These are phyloP conservation scores for Globicephala melas DNA, from an alignment of 2,113 vertebrate species.

Conservation along the genomic window DNA sequence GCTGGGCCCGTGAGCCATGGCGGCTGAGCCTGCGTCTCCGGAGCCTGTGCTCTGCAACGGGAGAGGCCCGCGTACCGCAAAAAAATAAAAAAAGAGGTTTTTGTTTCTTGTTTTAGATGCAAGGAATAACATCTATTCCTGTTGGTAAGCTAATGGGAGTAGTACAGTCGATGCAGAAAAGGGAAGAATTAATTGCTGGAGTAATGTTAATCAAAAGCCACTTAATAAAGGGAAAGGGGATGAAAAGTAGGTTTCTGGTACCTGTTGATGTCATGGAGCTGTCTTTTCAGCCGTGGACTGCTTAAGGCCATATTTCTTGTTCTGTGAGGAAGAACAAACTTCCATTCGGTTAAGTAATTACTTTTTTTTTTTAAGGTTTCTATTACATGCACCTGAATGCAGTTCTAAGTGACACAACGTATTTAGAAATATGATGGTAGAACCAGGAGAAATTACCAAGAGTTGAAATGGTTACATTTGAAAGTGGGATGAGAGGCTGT, in stretches of 20 bases:
- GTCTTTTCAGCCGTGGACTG: neutral
- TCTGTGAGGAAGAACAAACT: neutral
- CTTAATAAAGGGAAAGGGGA: neutral
- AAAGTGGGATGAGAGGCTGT: neutral
- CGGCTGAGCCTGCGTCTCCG: too few relatives aligned
- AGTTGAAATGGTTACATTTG: constrained; percentile 11
- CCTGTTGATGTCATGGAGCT: neutral
- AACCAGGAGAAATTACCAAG: neutral
- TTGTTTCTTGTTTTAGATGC: neutral
- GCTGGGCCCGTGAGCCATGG: too few relatives aligned
- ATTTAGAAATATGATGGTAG: neutral
- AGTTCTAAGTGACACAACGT: neutral
- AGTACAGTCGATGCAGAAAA: neutral
- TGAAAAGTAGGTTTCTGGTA: neutral
- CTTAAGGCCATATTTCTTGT: neutral
- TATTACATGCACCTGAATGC: neutral
- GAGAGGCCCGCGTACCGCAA: too few relatives aligned
- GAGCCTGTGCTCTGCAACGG: too few relatives aligned
- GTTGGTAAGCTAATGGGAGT: neutral
- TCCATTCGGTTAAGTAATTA: neutral
- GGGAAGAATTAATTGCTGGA: neutral
- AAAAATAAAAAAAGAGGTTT: neutral
- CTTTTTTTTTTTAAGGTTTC: neutral
- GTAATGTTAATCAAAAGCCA: neutral
- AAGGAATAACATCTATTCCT: neutral